These are phyloP conservation scores for Cylloceria caligata DNA, from an alignment of 2,888 invertebrate genomes.

Conservation along the genomic window DNA sequence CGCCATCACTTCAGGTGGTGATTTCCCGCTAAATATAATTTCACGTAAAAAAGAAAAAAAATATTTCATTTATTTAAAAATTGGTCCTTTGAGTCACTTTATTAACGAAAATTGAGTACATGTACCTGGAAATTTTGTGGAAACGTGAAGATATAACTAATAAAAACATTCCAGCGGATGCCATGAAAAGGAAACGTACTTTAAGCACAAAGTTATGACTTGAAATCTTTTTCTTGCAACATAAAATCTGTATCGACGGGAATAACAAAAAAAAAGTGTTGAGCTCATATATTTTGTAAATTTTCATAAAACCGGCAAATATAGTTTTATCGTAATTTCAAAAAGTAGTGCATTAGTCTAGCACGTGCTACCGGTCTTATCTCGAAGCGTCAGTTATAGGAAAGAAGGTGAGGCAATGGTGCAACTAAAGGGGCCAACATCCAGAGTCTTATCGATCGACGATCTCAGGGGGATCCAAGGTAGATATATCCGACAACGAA, in stretches of 20 bases:
- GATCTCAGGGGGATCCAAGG: conserved; percentile 44
- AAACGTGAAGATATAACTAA: no score
- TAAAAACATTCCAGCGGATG: no score
- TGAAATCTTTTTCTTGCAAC: no score
- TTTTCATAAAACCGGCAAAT: conserved; percentile 8
- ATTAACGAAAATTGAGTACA: no score
- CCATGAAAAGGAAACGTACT: no score
- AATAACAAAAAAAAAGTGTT: neutral
- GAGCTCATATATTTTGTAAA: neutral
- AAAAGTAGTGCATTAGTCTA: neutral
- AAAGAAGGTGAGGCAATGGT: neutral
- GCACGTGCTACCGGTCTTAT: conserved; percentile 10
- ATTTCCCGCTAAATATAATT: no score
- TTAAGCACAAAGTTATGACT: no score
- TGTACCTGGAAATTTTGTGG: no score
- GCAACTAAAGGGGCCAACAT: conserved; percentile 14
- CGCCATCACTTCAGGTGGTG: no score
- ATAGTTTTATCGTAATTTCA: neutral
- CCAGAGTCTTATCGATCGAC: conserved; percentile 40
- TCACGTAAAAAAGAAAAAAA: no score
- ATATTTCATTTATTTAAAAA: no score
- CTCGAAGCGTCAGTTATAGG: conserved; percentile 24
- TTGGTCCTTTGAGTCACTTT: no score
- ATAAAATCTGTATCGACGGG: neutral
- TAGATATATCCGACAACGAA: conserved; percentile 45